phyloP scores from a whole-genome alignment of 1,140 invertebrate species.

The Hyles euphorbiae region DNA sequence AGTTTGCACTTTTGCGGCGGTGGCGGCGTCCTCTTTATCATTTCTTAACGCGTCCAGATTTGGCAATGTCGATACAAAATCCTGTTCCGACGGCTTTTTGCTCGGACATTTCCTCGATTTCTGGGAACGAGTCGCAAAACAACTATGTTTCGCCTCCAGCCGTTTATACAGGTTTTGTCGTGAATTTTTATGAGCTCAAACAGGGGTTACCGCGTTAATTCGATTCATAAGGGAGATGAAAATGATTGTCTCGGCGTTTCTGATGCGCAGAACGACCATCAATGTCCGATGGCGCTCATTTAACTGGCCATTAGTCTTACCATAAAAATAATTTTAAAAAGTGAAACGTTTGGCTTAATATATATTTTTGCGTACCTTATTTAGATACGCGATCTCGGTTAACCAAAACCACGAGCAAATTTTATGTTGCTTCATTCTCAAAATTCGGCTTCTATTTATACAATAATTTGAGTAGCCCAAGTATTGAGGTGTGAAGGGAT shows the following conservation, averaged over 20 bases:
- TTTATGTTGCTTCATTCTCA: constrained; percentile 35
- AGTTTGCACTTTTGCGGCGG: constrained; percentile 23
- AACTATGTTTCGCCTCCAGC: constrained; percentile 62
- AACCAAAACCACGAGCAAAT: constrained; percentile 15
- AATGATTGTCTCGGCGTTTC: constrained; percentile 14
- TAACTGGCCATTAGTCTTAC: too few relatives aligned
- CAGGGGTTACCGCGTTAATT: constrained; percentile 54
- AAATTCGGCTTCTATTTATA: constrained; percentile 46
- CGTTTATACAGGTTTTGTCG: constrained; percentile 70
- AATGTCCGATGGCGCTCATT: too few relatives aligned
- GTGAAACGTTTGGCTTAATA: too few relatives aligned
- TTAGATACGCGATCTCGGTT: constrained; percentile 3
- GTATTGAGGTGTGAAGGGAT: constrained; percentile 60
- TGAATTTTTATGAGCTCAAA: constrained; percentile 68
- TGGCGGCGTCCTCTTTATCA: constrained; percentile 64
- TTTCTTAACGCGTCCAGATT: constrained; percentile 71
- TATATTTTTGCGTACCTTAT: not conserved
- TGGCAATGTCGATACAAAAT: constrained; percentile 67
- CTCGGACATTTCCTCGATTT: constrained; percentile 66
- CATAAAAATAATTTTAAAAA: too few relatives aligned
- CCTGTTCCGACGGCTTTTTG: constrained; percentile 69
- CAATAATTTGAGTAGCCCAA: constrained; percentile 62
- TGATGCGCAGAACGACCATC: too few relatives aligned
- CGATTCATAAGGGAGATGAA: constrained; percentile 45
- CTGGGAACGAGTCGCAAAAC: constrained; percentile 63